Conservation (phyloP, 2,888 invertebrate genomes). For the Pammene fasciana region DNA sequence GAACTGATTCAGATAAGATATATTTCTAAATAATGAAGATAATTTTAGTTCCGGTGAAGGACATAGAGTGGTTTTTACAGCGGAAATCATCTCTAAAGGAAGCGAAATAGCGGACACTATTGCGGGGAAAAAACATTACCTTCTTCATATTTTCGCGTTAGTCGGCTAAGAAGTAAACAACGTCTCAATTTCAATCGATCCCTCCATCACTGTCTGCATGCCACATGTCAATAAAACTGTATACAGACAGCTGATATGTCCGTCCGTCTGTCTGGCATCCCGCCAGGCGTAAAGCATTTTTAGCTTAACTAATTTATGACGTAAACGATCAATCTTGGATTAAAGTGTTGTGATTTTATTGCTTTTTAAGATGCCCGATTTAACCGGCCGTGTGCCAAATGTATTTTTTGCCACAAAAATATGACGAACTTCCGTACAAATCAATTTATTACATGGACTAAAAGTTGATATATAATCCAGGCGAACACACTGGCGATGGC, state of each 20-base stretch:
- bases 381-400: conserved; percentile 1
- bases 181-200: background rate
- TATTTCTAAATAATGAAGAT: too few species aligned
- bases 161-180: conserved; percentile 1
- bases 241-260: conserved; percentile 8
- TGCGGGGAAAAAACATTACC: background rate
- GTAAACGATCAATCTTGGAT: conserved; percentile 6
- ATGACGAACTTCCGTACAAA: background rate
- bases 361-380: background rate
- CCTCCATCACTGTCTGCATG: conserved; percentile 21
- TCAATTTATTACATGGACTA: too few species aligned
- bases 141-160: background rate
- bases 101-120: background rate
- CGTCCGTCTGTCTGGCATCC: conserved; percentile 11
- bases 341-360: conserved; percentile 2
- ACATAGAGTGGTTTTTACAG: too few species aligned
- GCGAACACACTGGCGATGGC: too few species aligned
- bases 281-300: conserved; percentile 16
- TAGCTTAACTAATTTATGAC: conserved; percentile 11
- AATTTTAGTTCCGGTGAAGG: too few species aligned
- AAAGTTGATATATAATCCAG: too few species aligned
- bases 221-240: conserved; percentile 21
- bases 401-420: conserved; percentile 38
- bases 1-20: too few species aligned
- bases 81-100: too few species aligned